Evolutionary conservation across 2,888 invertebrate genomes (phyloP).

Genomic region (Euclidia mi): DNA sequence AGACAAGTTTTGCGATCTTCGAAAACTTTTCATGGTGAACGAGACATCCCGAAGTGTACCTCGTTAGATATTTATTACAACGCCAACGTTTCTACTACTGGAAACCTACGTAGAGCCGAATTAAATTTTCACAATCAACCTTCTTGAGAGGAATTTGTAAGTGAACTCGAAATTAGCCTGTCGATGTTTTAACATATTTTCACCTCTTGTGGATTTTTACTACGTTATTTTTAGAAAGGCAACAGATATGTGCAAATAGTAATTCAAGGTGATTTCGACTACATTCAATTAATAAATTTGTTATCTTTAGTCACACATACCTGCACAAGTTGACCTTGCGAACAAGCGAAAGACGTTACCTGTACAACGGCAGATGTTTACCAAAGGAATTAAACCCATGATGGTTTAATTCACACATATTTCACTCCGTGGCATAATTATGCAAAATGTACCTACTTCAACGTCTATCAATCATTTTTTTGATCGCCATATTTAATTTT

Average conservation of each 20-base stretch:
- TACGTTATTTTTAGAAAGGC: no score
- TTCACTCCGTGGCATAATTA: no score
- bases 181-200: conserved; percentile 10
- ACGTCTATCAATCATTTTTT: no score
- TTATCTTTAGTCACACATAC: not conserved
- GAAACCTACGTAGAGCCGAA: conserved; percentile 32
- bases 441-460: no score
- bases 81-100: conserved; percentile 27
- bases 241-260: no score
- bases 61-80: conserved; percentile 39
- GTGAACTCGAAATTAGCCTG: conserved; percentile 27
- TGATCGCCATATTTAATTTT: not conserved
- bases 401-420: not conserved
- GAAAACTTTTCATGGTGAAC: conserved; percentile 60
- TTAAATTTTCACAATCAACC: conserved; percentile 36
- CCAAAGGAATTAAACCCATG: not conserved
- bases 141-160: conserved; percentile 22
- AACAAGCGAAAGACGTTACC: conserved; percentile 1
- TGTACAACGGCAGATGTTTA: conserved; percentile 1
- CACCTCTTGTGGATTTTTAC: no score
- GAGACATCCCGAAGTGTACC: conserved; percentile 46
- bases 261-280: no score
- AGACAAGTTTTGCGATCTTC: conserved; percentile 65
- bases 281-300: no score
- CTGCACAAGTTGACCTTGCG: not conserved